Evolutionary conservation across 1,140 invertebrate genomes (phyloP), one percentile per base, ranked within the genome.

Genomic region (Brachionus rubens): DNA sequence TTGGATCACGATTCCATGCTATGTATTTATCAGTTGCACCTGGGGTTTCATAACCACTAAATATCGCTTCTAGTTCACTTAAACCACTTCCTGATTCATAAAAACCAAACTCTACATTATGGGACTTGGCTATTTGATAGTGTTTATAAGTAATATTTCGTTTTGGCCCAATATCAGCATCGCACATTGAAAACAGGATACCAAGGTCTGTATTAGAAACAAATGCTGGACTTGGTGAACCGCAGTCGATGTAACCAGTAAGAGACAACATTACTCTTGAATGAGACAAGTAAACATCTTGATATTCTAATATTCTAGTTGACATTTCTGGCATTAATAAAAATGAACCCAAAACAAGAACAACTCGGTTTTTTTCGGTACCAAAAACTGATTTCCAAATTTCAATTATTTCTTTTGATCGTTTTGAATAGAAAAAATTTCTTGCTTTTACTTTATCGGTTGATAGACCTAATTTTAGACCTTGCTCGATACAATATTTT

Each of bases 231-330:
- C 78, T 77, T 1, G 78, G 72, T 16, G 50, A n/a, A 9, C 78
- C 77, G 52, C 80, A 81, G 21, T 48, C 59, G 48, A 80, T 79
- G 56, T 81, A 81, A 3, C 80, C 80, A 7, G 80, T 81, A 33
- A 81, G 77, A 12, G 77, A 79, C 1, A 80, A 24, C 59, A 65
- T 65, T 14, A 65, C 26, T 14, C 40, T 65, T 12, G 59, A 24
- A 26, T 65, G 59, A 41, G 59, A 65, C 59, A 65, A 65, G 26
- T 65, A 65, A 14, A 77, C 79, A 33, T 78, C 77, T 10, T 80
- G 75, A 52, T 79, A 79, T n/a, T 52, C 78, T 14, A 81, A 41
- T 9, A 79, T 79, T 48, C 79, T 79, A 26, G 77, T 48, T 16
- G 78, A 79, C 36, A 80, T 80, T 28, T 78, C 78, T 47, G 78